These are phyloP conservation scores for Lordiphosa stackelbergi DNA, from an alignment of 1,140 invertebrate species.

Conservation along the genomic window DNA sequence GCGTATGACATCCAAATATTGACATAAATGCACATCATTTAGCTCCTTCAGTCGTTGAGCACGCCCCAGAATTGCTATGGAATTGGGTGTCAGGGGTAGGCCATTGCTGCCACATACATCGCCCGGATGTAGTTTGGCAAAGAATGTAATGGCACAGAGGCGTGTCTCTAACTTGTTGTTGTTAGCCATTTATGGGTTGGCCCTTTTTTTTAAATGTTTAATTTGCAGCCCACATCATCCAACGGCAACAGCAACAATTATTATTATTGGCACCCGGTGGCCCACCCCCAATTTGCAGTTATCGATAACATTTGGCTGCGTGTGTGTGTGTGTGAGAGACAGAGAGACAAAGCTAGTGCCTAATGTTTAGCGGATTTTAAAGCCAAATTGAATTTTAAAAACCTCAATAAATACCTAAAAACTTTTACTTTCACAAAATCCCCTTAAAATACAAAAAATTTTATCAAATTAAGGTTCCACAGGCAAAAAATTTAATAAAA, in stretches of 20 bases:
- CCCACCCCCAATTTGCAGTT: constrained; percentile 4
- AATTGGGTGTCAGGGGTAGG: constrained; percentile 95
- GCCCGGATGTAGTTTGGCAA: constrained; percentile 91
- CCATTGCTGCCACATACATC: constrained; percentile 97
- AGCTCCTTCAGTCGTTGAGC: constrained; percentile 90
- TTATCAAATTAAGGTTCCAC: too few relatives aligned
- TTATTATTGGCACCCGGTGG: constrained; percentile 5
- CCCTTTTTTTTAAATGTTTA: constrained; percentile 28
- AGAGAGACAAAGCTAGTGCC: too few relatives aligned
- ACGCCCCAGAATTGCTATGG: constrained; percentile 93
- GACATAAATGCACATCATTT: constrained; percentile 88
- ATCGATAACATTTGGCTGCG: constrained; percentile 9
- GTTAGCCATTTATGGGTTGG: constrained; percentile 16
- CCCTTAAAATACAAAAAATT: too few relatives aligned
- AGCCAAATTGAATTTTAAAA: too few relatives aligned
- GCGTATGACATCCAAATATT: constrained; percentile 93
- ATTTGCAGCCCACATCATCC: background rate
- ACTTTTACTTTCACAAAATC: too few relatives aligned
- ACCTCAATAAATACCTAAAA: too few relatives aligned
- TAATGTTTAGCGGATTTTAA: too few relatives aligned
- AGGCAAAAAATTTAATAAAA: too few relatives aligned
- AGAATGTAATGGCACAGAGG: constrained; percentile 91
- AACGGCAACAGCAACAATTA: constrained; percentile 28
- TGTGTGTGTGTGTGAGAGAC: too few relatives aligned
- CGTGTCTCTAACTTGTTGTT: constrained; percentile 39